These are phyloP conservation scores for Heliothis virescens DNA, from an alignment of 1,140 invertebrate genomes.

Conservation along the genomic window DNA sequence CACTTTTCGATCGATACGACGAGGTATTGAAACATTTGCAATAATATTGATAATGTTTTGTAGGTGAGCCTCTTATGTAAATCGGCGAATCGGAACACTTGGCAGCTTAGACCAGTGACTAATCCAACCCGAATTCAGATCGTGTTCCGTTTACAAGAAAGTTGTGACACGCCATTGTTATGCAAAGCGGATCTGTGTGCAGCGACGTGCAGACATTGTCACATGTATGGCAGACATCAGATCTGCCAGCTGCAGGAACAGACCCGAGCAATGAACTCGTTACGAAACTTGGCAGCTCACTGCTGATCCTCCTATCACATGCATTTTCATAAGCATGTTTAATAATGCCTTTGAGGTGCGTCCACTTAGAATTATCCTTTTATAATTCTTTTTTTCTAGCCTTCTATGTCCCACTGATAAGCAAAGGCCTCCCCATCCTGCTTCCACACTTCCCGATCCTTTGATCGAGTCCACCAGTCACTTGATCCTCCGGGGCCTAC, in stretches of 20 bases:
- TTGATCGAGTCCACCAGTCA: too few relatives aligned
- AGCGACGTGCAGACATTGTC: background rate
- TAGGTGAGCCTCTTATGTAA: conserved; percentile 67
- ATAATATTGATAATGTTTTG: conserved; percentile 59
- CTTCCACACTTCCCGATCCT: too few relatives aligned
- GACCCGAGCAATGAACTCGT: background rate
- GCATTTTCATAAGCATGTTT: background rate
- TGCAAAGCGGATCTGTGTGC: conserved; percentile 73
- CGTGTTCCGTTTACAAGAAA: conserved; percentile 68
- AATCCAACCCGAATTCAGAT: conserved; percentile 69
- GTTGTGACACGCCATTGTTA: conserved; percentile 76
- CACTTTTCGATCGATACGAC: conserved; percentile 37
- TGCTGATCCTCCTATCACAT: background rate
- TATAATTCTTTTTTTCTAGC: too few relatives aligned
- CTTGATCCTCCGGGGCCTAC: too few relatives aligned
- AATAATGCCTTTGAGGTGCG: background rate
- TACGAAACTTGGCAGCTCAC: conserved; percentile 12
- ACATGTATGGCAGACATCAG: background rate
- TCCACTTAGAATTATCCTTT: too few relatives aligned
- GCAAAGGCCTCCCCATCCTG: too few relatives aligned
- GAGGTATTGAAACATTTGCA: conserved; percentile 52
- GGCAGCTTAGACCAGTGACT: conserved; percentile 63
- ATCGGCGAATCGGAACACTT: conserved; percentile 53
- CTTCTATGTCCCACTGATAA: too few relatives aligned
- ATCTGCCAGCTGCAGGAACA: conserved; percentile 17